These are phyloP conservation scores for Tromatobia lineatoria DNA, from an alignment of 2,888 invertebrate genomes.

Conservation along the genomic window DNA sequence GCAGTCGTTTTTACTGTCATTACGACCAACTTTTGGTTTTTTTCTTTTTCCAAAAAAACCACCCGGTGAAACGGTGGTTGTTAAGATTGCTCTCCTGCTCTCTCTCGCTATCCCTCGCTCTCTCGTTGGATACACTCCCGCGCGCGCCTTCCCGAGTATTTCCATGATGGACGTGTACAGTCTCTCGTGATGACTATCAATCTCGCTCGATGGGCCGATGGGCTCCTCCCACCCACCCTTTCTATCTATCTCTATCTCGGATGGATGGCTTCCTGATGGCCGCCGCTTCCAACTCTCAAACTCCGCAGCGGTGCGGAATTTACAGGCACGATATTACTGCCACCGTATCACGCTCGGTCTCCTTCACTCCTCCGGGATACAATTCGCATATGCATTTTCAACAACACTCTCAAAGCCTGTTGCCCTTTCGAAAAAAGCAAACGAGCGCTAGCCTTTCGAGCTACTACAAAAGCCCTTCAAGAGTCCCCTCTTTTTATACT, in stretches of 20 bases:
- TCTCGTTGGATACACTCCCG: constrained; percentile 8
- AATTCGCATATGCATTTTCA: neutral
- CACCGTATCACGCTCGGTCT: neutral
- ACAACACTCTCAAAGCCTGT: neutral
- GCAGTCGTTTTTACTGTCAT: too few species aligned
- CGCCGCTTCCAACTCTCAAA: constrained; percentile 38
- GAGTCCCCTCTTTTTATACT: too few species aligned
- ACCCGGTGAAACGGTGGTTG: too few species aligned
- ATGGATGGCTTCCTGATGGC: constrained; percentile 40
- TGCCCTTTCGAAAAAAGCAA: neutral
- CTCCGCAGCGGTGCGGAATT: constrained; percentile 30
- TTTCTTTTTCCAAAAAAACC: too few species aligned
- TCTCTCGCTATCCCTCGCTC: constrained; percentile 17
- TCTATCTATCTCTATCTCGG: constrained; percentile 27
- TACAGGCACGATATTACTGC: constrained; percentile 43
- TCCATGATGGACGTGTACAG: constrained; percentile 50
- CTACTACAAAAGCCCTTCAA: too few species aligned
- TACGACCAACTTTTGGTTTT: too few species aligned
- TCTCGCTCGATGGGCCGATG: constrained; percentile 42
- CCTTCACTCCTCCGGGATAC: neutral
- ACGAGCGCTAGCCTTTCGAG: too few species aligned
- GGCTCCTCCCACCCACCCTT: neutral
- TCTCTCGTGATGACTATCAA: constrained; percentile 52
- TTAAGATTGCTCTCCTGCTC: too few species aligned
- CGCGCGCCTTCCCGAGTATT: constrained; percentile 28